phyloP scores from a whole-genome alignment of 2,113 vertebrate genomes.

The Gadus macrocephalus region DNA sequence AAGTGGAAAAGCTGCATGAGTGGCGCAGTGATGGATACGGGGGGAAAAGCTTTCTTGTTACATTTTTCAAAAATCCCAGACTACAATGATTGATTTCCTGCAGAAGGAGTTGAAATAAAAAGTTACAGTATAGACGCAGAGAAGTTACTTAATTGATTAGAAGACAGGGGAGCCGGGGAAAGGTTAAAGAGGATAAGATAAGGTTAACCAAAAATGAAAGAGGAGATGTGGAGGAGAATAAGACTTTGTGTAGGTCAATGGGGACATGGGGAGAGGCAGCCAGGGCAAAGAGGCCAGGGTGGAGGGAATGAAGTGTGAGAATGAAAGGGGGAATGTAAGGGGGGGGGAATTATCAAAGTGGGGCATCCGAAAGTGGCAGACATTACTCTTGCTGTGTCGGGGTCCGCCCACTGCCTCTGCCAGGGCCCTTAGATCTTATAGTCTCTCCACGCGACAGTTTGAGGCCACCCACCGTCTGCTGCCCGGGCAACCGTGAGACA shows the following conservation, averaged over 20 bases:
- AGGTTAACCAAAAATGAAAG: too few species aligned
- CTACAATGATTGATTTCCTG: too few species aligned
- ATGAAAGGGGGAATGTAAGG: conserved; percentile 1
- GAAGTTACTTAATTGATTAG: too few species aligned
- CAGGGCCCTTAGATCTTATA: conserved; percentile 64
- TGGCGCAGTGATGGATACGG: conserved; percentile 19
- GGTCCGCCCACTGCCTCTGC: conserved; percentile 19
- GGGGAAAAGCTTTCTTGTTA: neutral
- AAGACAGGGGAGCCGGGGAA: neutral
- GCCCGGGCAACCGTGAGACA: too few species aligned
- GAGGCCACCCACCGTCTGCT: conserved; percentile 55
- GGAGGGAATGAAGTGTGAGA: neutral
- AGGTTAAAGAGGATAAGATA: neutral
- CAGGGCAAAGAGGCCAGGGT: neutral
- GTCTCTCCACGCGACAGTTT: conserved; percentile 61
- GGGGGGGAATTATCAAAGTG: neutral
- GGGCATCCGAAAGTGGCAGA: conserved; percentile 20
- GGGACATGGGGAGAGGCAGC: neutral
- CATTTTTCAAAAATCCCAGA: neutral
- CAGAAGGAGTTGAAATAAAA: too few species aligned
- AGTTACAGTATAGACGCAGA: too few species aligned
- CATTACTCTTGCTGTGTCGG: conserved; percentile 56
- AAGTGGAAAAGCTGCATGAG: neutral
- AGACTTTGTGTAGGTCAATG: neutral
- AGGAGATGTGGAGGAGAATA: neutral